Conservation (phyloP, 2,888 invertebrate species). For the Mongoloraphidia duomilia region DNA sequence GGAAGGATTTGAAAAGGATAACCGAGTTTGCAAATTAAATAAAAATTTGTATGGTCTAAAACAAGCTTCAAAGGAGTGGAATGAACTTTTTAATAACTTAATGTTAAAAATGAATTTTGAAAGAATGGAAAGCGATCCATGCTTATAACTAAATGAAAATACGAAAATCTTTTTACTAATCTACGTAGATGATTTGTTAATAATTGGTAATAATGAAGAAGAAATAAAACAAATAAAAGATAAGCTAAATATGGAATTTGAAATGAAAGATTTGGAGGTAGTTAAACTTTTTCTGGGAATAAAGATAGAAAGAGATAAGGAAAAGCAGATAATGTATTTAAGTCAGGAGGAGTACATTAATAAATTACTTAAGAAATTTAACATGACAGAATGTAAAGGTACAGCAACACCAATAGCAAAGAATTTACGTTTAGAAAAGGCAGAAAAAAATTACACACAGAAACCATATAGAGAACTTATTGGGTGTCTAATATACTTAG, state of each 20-base stretch:
- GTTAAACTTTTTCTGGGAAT: slow-evolving; percentile 1
- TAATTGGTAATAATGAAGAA: neutral
- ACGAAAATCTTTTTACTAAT: too few relatives aligned
- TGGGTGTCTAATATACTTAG: slow-evolving; percentile 14
- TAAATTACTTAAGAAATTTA: neutral
- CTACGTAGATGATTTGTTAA: neutral
- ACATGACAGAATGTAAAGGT: neutral
- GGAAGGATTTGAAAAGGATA: slow-evolving; percentile 6
- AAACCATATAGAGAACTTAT: slow-evolving; percentile 10
- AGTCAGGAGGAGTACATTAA: neutral
- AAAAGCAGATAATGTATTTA: neutral
- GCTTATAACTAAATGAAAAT: too few relatives aligned
- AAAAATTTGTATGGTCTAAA: neutral
- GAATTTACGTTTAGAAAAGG: slow-evolving; percentile 3
- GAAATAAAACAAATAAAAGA: neutral
- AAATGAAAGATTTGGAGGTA: slow-evolving; percentile 1
- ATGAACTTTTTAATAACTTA: too few relatives aligned
- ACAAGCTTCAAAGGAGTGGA: neutral
- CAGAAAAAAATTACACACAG: neutral
- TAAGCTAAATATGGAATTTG: neutral
- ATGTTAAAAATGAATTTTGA: too few relatives aligned
- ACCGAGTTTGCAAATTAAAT: neutral
- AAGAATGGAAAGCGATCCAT: too few relatives aligned
- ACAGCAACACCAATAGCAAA: neutral
- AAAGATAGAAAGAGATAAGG: neutral